Evolutionary conservation across 2,888 invertebrate species (phyloP), one percentile per base, ranked within the genome.

Genomic region (Zonitis immaculata): DNA sequence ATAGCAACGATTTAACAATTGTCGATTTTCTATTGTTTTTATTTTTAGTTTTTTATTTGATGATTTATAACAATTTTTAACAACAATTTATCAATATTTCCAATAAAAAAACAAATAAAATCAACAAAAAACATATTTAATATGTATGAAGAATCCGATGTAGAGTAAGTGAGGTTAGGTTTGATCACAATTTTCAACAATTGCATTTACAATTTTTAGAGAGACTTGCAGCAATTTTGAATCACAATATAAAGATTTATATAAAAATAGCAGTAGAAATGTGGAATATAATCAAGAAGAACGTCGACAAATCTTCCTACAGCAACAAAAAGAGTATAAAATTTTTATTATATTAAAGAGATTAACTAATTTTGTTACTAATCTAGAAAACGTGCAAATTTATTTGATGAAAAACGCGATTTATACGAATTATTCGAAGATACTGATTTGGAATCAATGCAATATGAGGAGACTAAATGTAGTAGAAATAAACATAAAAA

Each of bases 321-420:
- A 79, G 51, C 70, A 73, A 14, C 83, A 85, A 64, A 86, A 82
- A 77, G 73, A 75, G 85, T 84, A 76, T 65, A 63, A 44, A 49
- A 14, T 44, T 45, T 28, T 35, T 20, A 18, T 30, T 39, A 35
- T 20, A 25, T 49, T n/a, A 51, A n/a, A n/a, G n/a, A n/a, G n/a
- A n/a, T n/a, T n/a, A n/a, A n/a, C n/a, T n/a, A n/a, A n/a, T n/a
- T n/a, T n/a, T n/a, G n/a, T n/a, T n/a, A n/a, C n/a, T n/a, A n/a
- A n/a, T n/a, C 53, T 73, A 82, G 82, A 42, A 76, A 78, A 53
- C 75, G 83, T 43, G 73, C 78, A 49, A 68, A 68, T 39, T 71
- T 76, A 30, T 61, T 80, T 35, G 82, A 83, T 65, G 73, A 71
- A 58, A 76, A 75, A 51, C 70, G 86, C 62, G 81, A 81, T 8